Percentiles rank a stretch among this genome's conserved stretches.
Evolutionary conservation across 1,140 invertebrate species (phyloP).

Genomic region (Lethrus apterus): DNA sequence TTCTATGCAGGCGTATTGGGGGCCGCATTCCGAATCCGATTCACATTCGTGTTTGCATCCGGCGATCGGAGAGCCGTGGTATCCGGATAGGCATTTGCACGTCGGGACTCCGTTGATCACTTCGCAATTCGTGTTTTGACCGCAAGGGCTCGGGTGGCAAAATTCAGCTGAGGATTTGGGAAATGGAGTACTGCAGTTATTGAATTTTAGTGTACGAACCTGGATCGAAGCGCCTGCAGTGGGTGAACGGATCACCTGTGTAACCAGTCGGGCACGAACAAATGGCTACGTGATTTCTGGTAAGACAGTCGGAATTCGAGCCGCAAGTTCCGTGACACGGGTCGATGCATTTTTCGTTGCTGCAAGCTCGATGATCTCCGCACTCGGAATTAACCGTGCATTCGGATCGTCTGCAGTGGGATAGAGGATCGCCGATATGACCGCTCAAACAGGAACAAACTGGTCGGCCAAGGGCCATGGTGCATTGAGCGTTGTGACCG

Average conservation of each 20-base stretch:
- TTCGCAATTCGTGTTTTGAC: slow-evolving; percentile 69
- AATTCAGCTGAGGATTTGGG: slow-evolving; percentile 55
- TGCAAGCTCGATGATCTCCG: slow-evolving; percentile 43
- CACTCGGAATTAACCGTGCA: slow-evolving; percentile 51
- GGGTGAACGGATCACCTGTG: slow-evolving; percentile 53
- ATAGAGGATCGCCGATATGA: slow-evolving; percentile 62
- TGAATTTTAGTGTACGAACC: slow-evolving; percentile 33
- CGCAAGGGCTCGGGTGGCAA: slow-evolving; percentile 73
- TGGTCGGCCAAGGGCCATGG: slow-evolving; percentile 51
- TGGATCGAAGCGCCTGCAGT: slow-evolving; percentile 47
- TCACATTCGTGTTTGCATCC: slow-evolving; percentile 76
- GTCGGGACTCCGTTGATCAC: slow-evolving; percentile 65
- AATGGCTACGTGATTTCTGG: slow-evolving; percentile 53
- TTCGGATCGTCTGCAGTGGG: slow-evolving; percentile 55
- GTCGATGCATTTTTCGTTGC: slow-evolving; percentile 51
- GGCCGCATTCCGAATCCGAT: slow-evolving; percentile 61
- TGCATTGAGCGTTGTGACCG: slow-evolving; percentile 56
- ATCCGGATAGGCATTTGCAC: slow-evolving; percentile 62
- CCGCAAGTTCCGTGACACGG: slow-evolving; percentile 55
- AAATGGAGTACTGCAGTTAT: not conserved
- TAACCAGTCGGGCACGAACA: slow-evolving; percentile 59
- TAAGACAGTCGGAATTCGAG: slow-evolving; percentile 54
- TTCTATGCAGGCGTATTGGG: slow-evolving; percentile 62
- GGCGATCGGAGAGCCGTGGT: slow-evolving; percentile 61
- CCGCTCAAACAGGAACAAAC: slow-evolving; percentile 65